Evolutionary conservation across 2,113 vertebrate species (phyloP), one percentile per base, ranked within the genome.

Genomic region (Coregonus clupeaformis): DNA sequence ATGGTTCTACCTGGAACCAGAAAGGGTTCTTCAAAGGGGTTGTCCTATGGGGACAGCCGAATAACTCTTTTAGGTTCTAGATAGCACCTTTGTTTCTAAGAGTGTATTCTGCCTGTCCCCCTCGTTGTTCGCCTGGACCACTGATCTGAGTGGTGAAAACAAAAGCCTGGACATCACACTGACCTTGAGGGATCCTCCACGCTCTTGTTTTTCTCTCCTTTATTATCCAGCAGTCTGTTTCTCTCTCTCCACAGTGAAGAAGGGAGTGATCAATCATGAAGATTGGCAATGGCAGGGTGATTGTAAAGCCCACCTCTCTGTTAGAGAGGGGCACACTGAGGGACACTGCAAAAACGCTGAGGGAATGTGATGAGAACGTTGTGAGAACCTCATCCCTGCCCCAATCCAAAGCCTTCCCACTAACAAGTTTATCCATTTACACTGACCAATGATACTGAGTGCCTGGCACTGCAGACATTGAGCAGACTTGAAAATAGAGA

Each of bases 111-210:
- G 83, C 72, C 52, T 81, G 79, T 87, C 75, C 79, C 77, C 79
- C 42, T 71, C 29, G 77, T 75, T n/a, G 57, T 60, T 66, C 81
- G 79, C 76, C 62, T 77, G 77, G 82, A 78, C 80, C 6, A 4
- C 11, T 65, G 4, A n/a, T n/a, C n/a, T n/a, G n/a, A n/a, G 73
- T 77, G 74, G n/a, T n/a, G n/a, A 88, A 88, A 91, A 89, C 89
- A 89, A 90, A 90, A 81, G 79, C 74, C 69, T 87, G 85, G 86
- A 83, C 84, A 86, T 82, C 73, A 64, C 71, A 82, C 84, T 90
- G 88, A 91, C 89, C 87, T 92, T 89, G 87, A 82, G 83, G 81
- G 76, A 85, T 73, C 36, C 77, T 82, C 80, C 82, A 84, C 80
- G n/a, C n/a, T n/a, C n/a, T 74, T 76, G 79, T 73, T 71, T 78